Base-by-base conservation (phyloP, 2,113 vertebrate species). In the Trinectes maculatus region DNA sequence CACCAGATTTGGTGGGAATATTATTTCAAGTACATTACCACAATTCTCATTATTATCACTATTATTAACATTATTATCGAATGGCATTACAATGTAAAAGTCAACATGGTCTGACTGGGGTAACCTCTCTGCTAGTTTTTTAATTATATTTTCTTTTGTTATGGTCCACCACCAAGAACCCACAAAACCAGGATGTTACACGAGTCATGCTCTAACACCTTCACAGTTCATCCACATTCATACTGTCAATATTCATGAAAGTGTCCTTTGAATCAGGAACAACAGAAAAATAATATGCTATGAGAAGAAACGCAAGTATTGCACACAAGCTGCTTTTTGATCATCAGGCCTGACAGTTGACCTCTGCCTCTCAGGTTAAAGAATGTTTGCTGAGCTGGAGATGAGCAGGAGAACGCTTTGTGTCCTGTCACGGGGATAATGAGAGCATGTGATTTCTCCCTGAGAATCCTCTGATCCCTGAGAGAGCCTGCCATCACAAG, bases 261-360 rank as follows among this genome's bases (percentile, higher is more conserved):
- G 29, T 43, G 28, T 43, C 12, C 16, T 42, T 48, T 43, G 6
- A 64, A 48, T 62, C n/a, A n/a, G n/a, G n/a, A n/a, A 11, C 26
- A 29, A 5, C 44, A 39, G 37, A 22, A 9, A 18, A 26, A 28
- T 12, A 49, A 24, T 24, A 19, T 37, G 19, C 15, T 55, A 6
- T 5, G 34, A 16, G 28, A 53, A 34, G 46, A 6, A 43, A 65
- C 13, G 2, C 11, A n/a, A 54, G 43, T 31, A 16, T 8, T 33
- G 19, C 13, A n/a, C 28, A 15, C 1, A 24, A 79, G 51, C 44
- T 22, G 66, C 31, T 25, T 39, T 11, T 78, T 75, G 77, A 79
- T 73, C 65, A 12, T 66, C 6, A 33, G 66, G 55, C 62, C 68
- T 53, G 0, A 26, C 24, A 39, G 26, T 6, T 16, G 21, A 39